These are phyloP conservation scores for Glyphotaelius pellucidus DNA, from an alignment of 2,888 invertebrate genomes.

Conservation along the genomic window DNA sequence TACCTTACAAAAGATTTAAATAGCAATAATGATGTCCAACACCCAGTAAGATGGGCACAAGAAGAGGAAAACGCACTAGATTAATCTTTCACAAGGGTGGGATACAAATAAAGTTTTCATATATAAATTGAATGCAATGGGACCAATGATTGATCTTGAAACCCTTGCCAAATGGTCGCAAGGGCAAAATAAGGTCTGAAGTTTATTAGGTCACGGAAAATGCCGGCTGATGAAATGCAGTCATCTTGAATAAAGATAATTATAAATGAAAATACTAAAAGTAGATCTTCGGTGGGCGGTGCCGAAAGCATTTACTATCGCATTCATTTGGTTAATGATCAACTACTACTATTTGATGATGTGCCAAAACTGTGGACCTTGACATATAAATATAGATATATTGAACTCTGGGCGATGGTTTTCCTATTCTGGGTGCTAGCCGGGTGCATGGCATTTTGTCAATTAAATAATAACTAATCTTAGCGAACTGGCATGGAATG, in stretches of 20 bases:
- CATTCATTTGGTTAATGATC: neutral
- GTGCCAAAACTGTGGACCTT: conserved; percentile 19
- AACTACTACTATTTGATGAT: neutral
- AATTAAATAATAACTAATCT: neutral
- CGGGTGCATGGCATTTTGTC: neutral
- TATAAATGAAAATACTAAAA: conserved; percentile 27
- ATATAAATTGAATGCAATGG: neutral
- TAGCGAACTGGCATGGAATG: too few relatives aligned
- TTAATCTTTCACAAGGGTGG: neutral
- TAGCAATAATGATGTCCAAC: neutral
- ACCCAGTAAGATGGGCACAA: neutral
- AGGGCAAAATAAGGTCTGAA: neutral
- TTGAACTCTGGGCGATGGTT: neutral
- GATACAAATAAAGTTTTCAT: neutral
- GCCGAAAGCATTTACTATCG: neutral
- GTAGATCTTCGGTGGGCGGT: conserved; percentile 18
- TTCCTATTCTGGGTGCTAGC: neutral
- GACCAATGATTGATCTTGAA: conserved; percentile 31
- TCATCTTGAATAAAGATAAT: conserved; percentile 11
- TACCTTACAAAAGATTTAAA: too few relatives aligned
- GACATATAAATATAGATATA: neutral
- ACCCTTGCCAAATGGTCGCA: neutral
- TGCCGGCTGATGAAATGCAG: conserved; percentile 4
- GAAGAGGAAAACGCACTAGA: neutral
- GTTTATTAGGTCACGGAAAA: conserved; percentile 41